A percentile compares a stretch with the other conserved stretches of the same genome.
Conservation (phyloP, 2,797 vertebrate genomes). For the Tarsius wallacei region DNA sequence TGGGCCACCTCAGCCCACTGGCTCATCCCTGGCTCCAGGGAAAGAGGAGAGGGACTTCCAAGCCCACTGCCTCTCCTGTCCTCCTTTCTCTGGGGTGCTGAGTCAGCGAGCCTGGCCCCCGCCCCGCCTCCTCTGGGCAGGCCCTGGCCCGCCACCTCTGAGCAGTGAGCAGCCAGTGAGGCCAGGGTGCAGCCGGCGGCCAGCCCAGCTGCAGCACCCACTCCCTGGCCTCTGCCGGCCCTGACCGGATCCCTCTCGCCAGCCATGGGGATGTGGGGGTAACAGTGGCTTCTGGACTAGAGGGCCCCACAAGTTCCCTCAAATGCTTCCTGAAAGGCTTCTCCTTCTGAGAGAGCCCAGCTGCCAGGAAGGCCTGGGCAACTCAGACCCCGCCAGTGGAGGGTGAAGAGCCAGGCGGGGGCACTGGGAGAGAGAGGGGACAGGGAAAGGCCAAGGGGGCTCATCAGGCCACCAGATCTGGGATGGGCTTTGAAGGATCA, state of each 20-base stretch:
- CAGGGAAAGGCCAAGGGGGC: not conserved
- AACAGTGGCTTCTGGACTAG: not conserved
- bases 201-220: not conserved
- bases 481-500: not conserved
- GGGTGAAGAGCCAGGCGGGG: not conserved
- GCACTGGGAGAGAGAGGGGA: not conserved
- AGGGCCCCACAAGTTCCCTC: not conserved
- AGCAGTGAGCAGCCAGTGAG: not conserved
- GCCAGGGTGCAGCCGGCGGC: not conserved
- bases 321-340: not conserved
- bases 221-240: not conserved
- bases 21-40: not conserved
- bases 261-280: not conserved
- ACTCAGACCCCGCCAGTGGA: not conserved
- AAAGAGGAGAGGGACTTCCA: not conserved
- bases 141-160: not conserved
- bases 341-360: not conserved
- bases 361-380: not conserved
- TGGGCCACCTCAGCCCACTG: not conserved
- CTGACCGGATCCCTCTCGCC: not conserved
- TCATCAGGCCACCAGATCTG: not conserved
- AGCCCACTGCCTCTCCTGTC: not conserved
- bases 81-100: not conserved
- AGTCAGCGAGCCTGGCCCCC: conserved; percentile 21
- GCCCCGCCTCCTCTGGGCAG: not conserved